Evolutionary conservation across 2,797 vertebrate species (phyloP).

Genomic region (Otus scops): DNA sequence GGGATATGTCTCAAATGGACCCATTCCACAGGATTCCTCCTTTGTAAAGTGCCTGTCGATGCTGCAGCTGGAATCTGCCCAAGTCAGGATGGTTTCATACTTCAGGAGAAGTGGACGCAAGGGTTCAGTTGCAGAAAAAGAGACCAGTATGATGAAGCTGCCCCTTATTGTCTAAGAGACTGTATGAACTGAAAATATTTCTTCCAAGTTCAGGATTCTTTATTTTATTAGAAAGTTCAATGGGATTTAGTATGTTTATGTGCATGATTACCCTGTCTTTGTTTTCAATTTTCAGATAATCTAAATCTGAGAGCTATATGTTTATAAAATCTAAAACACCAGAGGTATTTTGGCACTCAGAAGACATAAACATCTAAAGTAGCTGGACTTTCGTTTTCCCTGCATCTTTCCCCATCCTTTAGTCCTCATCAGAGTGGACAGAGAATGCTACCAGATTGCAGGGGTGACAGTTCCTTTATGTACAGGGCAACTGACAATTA

Average conservation of each 20-base stretch:
- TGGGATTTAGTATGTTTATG: background rate
- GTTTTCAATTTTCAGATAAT: background rate
- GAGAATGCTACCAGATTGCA: background rate
- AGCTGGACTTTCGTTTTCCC: background rate
- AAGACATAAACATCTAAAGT: background rate
- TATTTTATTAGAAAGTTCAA: background rate
- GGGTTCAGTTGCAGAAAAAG: background rate
- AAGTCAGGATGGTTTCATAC: background rate
- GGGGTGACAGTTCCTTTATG: background rate
- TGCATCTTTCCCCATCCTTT: background rate
- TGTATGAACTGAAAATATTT: background rate
- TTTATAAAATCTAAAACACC: background rate
- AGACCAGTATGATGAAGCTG: background rate
- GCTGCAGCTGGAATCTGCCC: slow-evolving; percentile 10
- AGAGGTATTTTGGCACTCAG: background rate
- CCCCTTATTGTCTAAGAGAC: background rate
- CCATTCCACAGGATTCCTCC: slow-evolving; percentile 5
- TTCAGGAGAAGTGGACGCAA: background rate
- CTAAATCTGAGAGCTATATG: background rate
- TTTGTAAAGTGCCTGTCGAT: background rate
- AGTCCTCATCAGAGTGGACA: background rate
- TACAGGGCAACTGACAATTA: background rate
- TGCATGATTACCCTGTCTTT: background rate
- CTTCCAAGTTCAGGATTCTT: background rate
- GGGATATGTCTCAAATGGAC: background rate